These are phyloP conservation scores for Chamaetylas fuelleborni DNA, from an alignment of 2,113 vertebrate species.

Conservation along the genomic window DNA sequence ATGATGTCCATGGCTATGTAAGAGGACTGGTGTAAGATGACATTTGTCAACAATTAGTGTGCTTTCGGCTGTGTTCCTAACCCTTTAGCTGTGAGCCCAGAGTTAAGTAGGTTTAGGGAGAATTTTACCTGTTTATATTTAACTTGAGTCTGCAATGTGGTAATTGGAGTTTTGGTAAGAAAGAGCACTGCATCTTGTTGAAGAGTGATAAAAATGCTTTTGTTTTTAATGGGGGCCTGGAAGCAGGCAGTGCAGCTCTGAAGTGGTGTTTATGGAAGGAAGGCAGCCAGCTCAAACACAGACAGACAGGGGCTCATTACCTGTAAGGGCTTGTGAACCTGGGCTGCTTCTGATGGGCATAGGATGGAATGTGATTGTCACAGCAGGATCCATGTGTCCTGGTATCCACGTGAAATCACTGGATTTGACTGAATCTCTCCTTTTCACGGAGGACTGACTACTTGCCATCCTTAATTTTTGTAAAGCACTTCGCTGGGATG, in stretches of 20 bases:
- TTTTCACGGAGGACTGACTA: not conserved
- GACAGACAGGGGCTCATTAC: not conserved
- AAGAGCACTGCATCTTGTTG: not conserved
- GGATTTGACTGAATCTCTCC: not conserved
- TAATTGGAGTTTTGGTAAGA: not conserved
- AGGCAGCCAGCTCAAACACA: not conserved
- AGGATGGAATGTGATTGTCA: not conserved
- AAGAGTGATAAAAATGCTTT: not conserved
- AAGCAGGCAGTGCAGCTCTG: not conserved
- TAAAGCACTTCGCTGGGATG: fast-evolving
- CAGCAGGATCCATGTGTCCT: fast-evolving
- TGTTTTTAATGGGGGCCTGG: not conserved
- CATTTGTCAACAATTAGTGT: conserved; percentile 20
- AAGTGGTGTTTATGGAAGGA: not conserved
- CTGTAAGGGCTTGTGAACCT: not conserved
- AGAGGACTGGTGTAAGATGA: not conserved
- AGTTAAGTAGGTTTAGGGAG: not conserved
- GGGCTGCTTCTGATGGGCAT: not conserved
- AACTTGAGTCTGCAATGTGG: not conserved
- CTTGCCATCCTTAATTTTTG: not conserved
- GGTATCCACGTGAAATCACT: not conserved
- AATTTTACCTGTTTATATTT: not conserved
- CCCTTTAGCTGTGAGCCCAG: not conserved
- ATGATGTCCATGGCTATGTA: not conserved
- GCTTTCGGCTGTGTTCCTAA: not conserved